phyloP scores from a whole-genome alignment of 2,888 invertebrate genomes.

The Cataglyphis rosenhaueri region DNA sequence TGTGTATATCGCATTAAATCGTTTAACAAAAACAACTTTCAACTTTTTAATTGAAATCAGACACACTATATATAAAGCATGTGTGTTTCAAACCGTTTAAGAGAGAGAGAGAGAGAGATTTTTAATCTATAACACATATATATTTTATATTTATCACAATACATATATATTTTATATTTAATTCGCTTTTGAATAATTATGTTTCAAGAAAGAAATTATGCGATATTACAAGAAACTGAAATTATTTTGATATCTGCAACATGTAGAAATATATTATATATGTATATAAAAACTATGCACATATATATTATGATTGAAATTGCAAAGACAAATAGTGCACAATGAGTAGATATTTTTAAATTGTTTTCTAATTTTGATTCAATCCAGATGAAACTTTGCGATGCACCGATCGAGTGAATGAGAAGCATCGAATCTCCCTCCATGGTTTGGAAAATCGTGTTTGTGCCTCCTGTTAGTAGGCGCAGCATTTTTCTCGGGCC shows the following conservation, averaged over 20 bases:
- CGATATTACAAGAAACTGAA: not conserved
- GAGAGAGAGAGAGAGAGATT: not conserved
- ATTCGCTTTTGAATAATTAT: not conserved
- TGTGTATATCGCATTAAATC: not conserved
- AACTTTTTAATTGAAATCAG: not conserved
- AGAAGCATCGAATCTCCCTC: slow-evolving; percentile 31
- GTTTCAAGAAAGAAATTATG: not conserved
- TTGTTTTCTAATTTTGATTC: slow-evolving; percentile 24
- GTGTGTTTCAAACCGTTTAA: not conserved
- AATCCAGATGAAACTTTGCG: slow-evolving; percentile 27
- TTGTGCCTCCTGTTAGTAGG: slow-evolving; percentile 53
- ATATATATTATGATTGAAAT: not conserved
- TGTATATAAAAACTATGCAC: not conserved
- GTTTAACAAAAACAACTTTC: not conserved
- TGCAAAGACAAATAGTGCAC: not conserved
- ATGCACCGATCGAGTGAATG: slow-evolving; percentile 40
- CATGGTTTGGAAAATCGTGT: slow-evolving; percentile 46
- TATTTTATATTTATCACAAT: not conserved
- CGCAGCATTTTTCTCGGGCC: slow-evolving; percentile 43
- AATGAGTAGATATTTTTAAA: not conserved
- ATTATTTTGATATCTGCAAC: not conserved
- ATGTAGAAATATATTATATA: not conserved
- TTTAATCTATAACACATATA: not conserved
- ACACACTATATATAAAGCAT: not conserved
- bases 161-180: not conserved